Percentiles rank a stretch among this genome's conserved stretches.
These are phyloP conservation scores for Autographa gamma DNA, from an alignment of 2,888 invertebrate genomes.

Conservation along the genomic window DNA sequence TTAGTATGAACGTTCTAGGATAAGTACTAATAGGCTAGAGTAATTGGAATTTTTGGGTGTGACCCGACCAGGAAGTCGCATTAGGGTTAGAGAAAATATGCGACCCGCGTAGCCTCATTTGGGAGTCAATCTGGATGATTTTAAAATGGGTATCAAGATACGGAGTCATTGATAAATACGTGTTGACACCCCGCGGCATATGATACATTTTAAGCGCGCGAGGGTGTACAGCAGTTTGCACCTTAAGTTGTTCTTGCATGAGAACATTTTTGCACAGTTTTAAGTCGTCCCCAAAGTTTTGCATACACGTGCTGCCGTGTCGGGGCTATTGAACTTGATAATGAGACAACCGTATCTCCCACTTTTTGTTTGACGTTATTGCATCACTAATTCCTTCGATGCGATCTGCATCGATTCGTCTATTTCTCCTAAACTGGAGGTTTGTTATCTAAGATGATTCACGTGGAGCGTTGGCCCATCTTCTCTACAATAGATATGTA, in stretches of 20 bases:
- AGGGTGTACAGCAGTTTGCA: slow-evolving; percentile 76
- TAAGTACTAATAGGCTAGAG: slow-evolving; percentile 13
- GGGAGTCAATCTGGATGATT: slow-evolving; percentile 69
- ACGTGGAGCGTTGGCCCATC: slow-evolving; percentile 49
- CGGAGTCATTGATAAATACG: slow-evolving; percentile 83
- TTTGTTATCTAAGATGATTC: slow-evolving; percentile 65
- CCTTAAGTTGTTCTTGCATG: slow-evolving; percentile 77
- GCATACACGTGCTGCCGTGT: slow-evolving; percentile 87
- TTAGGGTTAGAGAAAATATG: slow-evolving; percentile 61
- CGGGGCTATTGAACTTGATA: slow-evolving; percentile 89
- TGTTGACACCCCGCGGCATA: slow-evolving; percentile 82
- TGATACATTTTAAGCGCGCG: slow-evolving; percentile 77
- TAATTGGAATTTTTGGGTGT: slow-evolving; percentile 55
- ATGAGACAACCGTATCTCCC: slow-evolving; percentile 83
- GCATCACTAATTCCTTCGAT: slow-evolving; percentile 81
- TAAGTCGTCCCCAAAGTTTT: slow-evolving; percentile 74
- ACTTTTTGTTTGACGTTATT: slow-evolving; percentile 78
- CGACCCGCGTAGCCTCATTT: slow-evolving; percentile 70
- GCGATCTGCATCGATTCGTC: slow-evolving; percentile 63
- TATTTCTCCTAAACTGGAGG: slow-evolving; percentile 53
- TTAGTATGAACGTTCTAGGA: slow-evolving; percentile 39
- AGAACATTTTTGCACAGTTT: slow-evolving; percentile 79
- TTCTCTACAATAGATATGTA: slow-evolving; percentile 27
- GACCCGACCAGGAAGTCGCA: slow-evolving; percentile 68
- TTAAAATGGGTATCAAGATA: slow-evolving; percentile 69